Evolutionary conservation across 2,888 invertebrate species (phyloP), one percentile per base, ranked within the genome.

Genomic region (Clistopyga incitator): DNA sequence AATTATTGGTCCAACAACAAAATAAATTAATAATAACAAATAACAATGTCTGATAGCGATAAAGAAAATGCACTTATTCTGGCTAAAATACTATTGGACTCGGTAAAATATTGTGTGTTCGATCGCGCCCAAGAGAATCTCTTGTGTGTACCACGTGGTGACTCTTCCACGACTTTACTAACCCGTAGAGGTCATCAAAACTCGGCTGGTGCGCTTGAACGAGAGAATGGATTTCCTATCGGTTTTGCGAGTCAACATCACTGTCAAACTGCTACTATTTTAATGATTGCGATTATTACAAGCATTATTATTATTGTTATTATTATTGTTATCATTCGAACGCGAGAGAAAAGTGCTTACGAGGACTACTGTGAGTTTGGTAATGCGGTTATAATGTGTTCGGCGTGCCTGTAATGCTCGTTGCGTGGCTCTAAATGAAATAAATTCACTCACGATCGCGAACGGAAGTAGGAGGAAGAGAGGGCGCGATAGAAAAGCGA

Each of bases 371-470:
- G 38, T 47, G 67, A 67, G 38, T 42, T 20, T 10, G 11, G 20
- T 20, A 67, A 47, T 13, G 15, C 20, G 47, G 67, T 67, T 64
- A 38, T 38, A 64, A 64, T 71, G 38, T 38, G 34, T 34, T 56
- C 3, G 13, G 71, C 71, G 56, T 42, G 71, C 15, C 42, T 42
- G 45, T 77, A 77, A 81, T 72, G 25, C 18, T 61, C 50, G 23
- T 82, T 70, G 78, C 78, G 82, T 82, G 78, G 78, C 64, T 78
- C 64, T 50, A 70, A 78, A 75, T 23, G 45, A 70, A 78, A 78
- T 70, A 64, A 68, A 74, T 74, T 70, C 29, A 34, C 61, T 61
- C 47, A 18, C 47, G 74, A 74, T 74, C 13, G 59, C 11, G 59
- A 59, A 38, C 70, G 23, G 20, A 15, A 47, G 29, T 25, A 59